These are phyloP conservation scores for Plutella xylostella DNA, from an alignment of 2,888 invertebrate species.

Conservation along the genomic window DNA sequence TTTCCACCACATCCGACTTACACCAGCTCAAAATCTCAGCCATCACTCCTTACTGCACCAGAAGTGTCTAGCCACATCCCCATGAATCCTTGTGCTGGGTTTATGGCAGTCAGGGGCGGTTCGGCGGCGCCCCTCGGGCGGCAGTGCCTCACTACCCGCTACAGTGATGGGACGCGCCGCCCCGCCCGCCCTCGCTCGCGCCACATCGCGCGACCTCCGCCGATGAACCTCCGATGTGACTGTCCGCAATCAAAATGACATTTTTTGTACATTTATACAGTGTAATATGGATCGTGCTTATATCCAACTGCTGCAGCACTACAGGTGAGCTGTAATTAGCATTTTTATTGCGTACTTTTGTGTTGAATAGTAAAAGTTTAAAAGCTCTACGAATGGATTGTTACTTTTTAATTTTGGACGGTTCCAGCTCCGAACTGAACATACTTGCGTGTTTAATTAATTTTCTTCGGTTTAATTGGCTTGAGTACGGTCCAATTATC, in stretches of 20 bases:
- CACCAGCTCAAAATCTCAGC: too few relatives aligned
- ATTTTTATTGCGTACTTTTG: constrained; percentile 43
- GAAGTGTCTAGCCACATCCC: too few relatives aligned
- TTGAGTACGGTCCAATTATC: too few relatives aligned
- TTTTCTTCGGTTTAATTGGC: too few relatives aligned
- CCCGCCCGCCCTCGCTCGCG: constrained; percentile 31
- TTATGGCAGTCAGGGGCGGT: constrained; percentile 41
- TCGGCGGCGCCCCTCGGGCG: constrained; percentile 19
- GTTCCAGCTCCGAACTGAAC: too few relatives aligned
- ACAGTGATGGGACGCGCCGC: constrained; percentile 54
- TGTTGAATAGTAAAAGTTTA: neutral
- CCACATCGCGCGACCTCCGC: constrained; percentile 8
- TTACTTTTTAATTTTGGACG: too few relatives aligned
- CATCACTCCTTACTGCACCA: too few relatives aligned
- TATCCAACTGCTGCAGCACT: constrained; percentile 49
- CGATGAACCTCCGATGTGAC: constrained; percentile 28
- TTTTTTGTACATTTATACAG: constrained; percentile 65
- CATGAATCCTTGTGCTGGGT: too few relatives aligned
- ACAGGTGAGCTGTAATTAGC: constrained; percentile 61
- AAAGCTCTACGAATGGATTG: too few relatives aligned
- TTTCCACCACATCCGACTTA: too few relatives aligned
- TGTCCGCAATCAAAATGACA: constrained; percentile 48
- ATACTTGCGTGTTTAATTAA: too few relatives aligned
- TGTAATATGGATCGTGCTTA: constrained; percentile 56
- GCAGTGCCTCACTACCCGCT: constrained; percentile 37